Conservation (phyloP, 2,888 invertebrate genomes). For the Drosophila anceps region DNA sequence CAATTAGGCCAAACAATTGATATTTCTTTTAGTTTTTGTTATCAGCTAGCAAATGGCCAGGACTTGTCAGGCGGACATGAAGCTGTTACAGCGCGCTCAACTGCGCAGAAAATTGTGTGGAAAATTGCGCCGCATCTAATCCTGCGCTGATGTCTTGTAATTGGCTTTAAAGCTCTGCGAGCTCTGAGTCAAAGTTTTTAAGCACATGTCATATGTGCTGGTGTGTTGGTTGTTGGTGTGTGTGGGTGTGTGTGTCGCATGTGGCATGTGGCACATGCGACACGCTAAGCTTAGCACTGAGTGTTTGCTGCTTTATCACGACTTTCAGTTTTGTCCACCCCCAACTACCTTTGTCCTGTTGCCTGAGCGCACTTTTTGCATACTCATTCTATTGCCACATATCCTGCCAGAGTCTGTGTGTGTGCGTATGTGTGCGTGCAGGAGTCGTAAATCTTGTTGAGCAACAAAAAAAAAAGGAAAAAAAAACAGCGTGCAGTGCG, state of each 20-base stretch:
- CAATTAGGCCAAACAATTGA: constrained; percentile 69
- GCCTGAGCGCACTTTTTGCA: constrained; percentile 60
- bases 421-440: constrained; percentile 41
- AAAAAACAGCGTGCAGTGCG: constrained; percentile 39
- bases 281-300: constrained; percentile 55
- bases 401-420: constrained; percentile 11
- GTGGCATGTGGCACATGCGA: constrained; percentile 39
- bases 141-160: constrained; percentile 45
- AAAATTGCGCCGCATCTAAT: constrained; percentile 47
- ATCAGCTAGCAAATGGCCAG: constrained; percentile 8
- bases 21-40: constrained; percentile 41
- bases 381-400: constrained; percentile 49
- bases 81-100: constrained; percentile 21
- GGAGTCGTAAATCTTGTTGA: constrained; percentile 69
- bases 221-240: constrained; percentile 34
- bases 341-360: constrained; percentile 16
- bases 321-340: constrained; percentile 34
- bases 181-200: constrained; percentile 47
- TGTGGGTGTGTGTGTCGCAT: constrained; percentile 28
- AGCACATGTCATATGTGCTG: constrained; percentile 49
- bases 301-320: constrained; percentile 57
- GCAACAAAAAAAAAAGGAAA: constrained; percentile 15
- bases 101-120: constrained; percentile 44
- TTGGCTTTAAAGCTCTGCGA: constrained; percentile 67
- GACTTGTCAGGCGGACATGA: constrained; percentile 27